Conservation (phyloP, 2,797 vertebrate species). For the Falco novaeseelandiae region DNA sequence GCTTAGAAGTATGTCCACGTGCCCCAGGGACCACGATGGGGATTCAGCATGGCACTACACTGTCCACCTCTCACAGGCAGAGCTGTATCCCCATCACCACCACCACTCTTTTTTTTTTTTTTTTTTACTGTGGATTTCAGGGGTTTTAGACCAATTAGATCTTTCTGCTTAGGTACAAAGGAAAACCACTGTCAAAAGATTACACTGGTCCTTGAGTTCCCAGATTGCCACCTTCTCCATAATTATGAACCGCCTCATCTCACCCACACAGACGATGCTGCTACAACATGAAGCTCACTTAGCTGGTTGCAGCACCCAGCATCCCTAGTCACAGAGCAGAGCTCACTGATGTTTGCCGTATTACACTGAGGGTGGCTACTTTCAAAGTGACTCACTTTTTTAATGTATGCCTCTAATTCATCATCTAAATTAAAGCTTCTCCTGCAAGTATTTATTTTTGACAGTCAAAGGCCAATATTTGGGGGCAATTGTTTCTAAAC, state of each 20-base stretch:
- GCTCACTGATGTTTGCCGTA: rapidly evolving
- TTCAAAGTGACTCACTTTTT: neutral
- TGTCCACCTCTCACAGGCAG: neutral
- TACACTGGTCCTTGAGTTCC: neutral
- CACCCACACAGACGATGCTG: neutral
- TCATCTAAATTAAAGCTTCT: conserved; percentile 1
- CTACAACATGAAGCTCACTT: neutral
- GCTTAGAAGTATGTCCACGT: rapidly evolving
- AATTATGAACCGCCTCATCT: neutral
- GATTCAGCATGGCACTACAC: rapidly evolving
- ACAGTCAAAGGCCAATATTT: neutral
- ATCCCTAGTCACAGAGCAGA: neutral
- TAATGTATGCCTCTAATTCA: neutral
- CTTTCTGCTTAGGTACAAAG: neutral
- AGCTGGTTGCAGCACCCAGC: neutral
- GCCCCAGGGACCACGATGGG: neutral
- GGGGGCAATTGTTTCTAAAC: neutral
- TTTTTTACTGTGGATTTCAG: neutral
- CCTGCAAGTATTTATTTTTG: neutral
- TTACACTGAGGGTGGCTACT: neutral
- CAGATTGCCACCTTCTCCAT: neutral
- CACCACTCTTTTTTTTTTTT: too few species aligned
- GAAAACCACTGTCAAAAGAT: neutral
- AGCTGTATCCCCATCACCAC: neutral
- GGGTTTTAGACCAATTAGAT: neutral